Evolutionary conservation across 2,888 invertebrate species (phyloP).

Genomic region (Caenorhabditis afra): DNA sequence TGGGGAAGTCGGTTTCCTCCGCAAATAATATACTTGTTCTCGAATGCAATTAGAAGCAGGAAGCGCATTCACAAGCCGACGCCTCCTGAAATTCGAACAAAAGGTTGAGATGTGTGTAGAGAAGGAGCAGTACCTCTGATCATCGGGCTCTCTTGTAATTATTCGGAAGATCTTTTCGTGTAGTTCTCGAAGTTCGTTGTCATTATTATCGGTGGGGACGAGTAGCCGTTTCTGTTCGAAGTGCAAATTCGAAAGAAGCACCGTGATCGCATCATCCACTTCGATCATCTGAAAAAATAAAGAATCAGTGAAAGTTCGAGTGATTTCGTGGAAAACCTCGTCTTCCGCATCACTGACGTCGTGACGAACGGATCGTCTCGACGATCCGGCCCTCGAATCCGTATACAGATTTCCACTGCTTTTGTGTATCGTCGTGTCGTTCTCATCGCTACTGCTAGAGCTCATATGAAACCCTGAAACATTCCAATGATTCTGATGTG

Average conservation of each 20-base stretch:
- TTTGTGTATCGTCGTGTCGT: slow-evolving; percentile 46
- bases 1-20: slow-evolving; percentile 36
- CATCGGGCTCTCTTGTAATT: slow-evolving; percentile 57
- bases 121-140: slow-evolving; percentile 43
- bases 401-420: slow-evolving; percentile 31
- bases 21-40: slow-evolving; percentile 60
- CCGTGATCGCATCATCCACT: slow-evolving; percentile 52
- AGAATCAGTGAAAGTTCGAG: slow-evolving; percentile 4
- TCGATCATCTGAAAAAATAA: slow-evolving; percentile 33
- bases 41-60: slow-evolving; percentile 83
- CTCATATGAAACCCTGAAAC: slow-evolving; percentile 43
- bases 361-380: slow-evolving; percentile 31
- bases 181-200: slow-evolving; percentile 51
- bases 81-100: slow-evolving; percentile 39
- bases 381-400: slow-evolving; percentile 47
- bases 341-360: slow-evolving; percentile 46
- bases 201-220: slow-evolving; percentile 54
- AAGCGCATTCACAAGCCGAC: slow-evolving; percentile 57
- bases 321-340: slow-evolving; percentile 18
- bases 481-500: neutral
- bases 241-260: slow-evolving; percentile 50
- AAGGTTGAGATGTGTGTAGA: neutral
- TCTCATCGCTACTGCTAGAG: slow-evolving; percentile 58
- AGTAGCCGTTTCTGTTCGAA: slow-evolving; percentile 53
- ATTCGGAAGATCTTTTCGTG: slow-evolving; percentile 59